Evolutionary conservation across 2,797 vertebrate genomes (phyloP), one percentile per base, ranked within the genome.

Genomic region (Tarsius wallacei): DNA sequence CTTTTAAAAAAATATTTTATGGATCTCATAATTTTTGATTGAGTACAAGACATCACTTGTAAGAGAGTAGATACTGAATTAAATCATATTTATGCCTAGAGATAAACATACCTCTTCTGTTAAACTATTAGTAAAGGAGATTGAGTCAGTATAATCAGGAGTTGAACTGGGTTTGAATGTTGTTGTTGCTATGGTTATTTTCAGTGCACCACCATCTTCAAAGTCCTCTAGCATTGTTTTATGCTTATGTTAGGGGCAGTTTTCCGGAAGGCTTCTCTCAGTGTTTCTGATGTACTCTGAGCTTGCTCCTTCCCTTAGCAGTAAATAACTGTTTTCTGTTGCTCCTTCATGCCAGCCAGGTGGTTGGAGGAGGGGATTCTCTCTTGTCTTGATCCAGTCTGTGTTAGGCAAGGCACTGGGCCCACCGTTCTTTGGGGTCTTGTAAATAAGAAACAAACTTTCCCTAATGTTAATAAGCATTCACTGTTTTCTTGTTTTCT

Each of bases 391-490:
- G 8, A 16, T 51, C 36, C 49, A 77, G 22, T 49, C 55, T 61
- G 26, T 2, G 4, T 55, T 49, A 61, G 71, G 33, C 28, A 42
- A 78, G 57, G 22, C 21, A 49, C 36, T 61, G 42, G 57, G 11
- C 21, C 42, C 36, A 83, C 28, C 36, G 57, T 14, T 68, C 24
- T 81, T 12, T 66, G 36, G 2, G 19, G 21, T 24, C n/a, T 84
- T n/a, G 61, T 76, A 64, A 26, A 42, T 22, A 36, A 9, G 11
- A 81, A 81, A 80, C 42, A 57, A 17, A 7, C n/a, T 85, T 88
- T 64, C 26, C 47, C 73, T 87, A 91, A 77, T 83, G 47, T 87
- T 81, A 81, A 19, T 66, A 90, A 90, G 47, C 53, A 74, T 66
- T 93, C 36, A 8, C 22, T 77, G 6, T 81, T 92, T 92, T 73